Percentiles rank a stretch among this genome's conserved stretches.
These are phyloP conservation scores for Tenthredo notha DNA, from an alignment of 2,888 invertebrate species.

Conservation along the genomic window DNA sequence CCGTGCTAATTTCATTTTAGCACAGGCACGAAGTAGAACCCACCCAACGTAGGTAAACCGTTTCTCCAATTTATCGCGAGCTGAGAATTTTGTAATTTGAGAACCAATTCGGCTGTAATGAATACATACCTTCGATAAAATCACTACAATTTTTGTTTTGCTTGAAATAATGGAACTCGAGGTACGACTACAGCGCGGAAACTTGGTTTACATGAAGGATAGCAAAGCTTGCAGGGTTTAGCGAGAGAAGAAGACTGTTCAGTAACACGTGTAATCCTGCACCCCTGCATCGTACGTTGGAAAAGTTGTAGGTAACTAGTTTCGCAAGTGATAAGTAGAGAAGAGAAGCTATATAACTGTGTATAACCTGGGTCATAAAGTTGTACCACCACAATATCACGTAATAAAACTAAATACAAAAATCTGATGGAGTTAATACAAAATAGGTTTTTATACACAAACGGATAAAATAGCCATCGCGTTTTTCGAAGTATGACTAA, in stretches of 20 bases:
- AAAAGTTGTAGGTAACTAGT: constrained; percentile 17
- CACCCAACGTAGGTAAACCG: neutral
- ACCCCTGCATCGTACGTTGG: constrained; percentile 1
- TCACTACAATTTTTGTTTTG: neutral
- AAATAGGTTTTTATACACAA: neutral
- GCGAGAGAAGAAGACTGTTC: neutral
- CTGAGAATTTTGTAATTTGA: neutral
- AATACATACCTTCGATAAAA: neutral
- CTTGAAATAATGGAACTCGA: neutral
- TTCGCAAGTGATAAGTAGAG: neutral
- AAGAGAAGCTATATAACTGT: neutral
- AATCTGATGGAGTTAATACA: neutral
- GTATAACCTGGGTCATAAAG: neutral
- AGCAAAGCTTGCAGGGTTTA: neutral
- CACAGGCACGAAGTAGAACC: constrained; percentile 1
- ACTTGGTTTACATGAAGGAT: neutral
- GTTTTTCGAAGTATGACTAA: neutral
- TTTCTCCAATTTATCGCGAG: neutral
- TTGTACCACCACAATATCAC: neutral
- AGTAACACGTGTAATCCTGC: neutral
- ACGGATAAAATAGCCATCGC: neutral
- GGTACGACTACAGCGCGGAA: neutral
- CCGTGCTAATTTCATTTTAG: constrained; percentile 45
- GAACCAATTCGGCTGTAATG: neutral
- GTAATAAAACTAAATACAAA: neutral